Evolutionary conservation across 2,113 vertebrate species (phyloP), one percentile per base, ranked within the genome.

Genomic region (Rhegmatorhina hoffmannsi): DNA sequence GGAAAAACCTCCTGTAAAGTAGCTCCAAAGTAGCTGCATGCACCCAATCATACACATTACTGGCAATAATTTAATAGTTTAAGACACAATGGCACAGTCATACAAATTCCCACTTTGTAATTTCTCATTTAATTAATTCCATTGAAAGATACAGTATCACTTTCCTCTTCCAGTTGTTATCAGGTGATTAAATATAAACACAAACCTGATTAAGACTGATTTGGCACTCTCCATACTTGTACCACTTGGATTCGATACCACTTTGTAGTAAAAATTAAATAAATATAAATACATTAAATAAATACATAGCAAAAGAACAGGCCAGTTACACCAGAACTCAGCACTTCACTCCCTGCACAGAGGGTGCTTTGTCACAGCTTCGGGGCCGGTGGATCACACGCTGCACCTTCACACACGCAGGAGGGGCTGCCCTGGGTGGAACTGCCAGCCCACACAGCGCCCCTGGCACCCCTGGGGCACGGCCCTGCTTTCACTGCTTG

Each of bases 261-360:
- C 77, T 68, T 92, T 95, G 79, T 95, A 95, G 91, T 97, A 97
- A 98, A 97, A 98, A 97, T 98, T 98, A 98, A 98, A 98, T 98
- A 98, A 98, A 98, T 98, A 98, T 98, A 98, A 98, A 98, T 98
- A 98, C 38, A 76, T 96, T 98, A 97, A 98, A 98, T 98, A 98
- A 98, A 98, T 98, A 98, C 8, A 68, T 72, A 64, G 92, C 85
- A 96, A 95, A 96, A 96, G 92, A 97, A 95, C 62, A 92, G 50
- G 63, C 74, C 60, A 31, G 50, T 60, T 84, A 43, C 28, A 33
- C 63, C 53, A 91, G 79, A 74, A 67, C 50, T 92, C n/a, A 93
- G 77, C n/a, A 43, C 53, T 94, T 94, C 91, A 89, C 96, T 93
- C 92, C 95, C 70, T 15, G 17, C 52, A 56, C 85, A 84, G 1